Base-by-base conservation (phyloP, 2,113 vertebrate genomes). In the Chloropsis hardwickii region DNA sequence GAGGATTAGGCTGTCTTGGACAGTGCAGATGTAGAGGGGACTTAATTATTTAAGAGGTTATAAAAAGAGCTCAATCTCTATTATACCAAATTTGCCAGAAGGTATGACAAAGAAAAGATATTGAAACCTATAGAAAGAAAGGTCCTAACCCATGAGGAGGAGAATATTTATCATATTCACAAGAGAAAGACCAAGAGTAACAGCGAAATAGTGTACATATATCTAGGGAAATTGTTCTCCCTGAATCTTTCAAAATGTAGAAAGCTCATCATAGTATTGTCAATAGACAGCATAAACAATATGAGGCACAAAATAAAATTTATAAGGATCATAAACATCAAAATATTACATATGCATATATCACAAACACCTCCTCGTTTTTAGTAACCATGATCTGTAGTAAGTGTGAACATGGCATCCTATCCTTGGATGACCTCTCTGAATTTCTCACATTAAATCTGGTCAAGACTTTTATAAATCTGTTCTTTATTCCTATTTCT, bases 11-110 rank as follows among this genome's bases (percentile, higher is more conserved):
- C 82, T 95, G 95, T 76, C 72, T 91, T 88, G 40, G 91, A 81
- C 72, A 89, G 86, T 61, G 74, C 60, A 88, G 56, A 94, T 84
- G 37, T 90, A 90, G 62, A 66, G 37, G 51, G 81, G 54, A 83
- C n/a, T 96, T 92, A 86, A 95, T 97, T 97, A 97, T 96, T 96
- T 92, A 95, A 96, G 89, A 96, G 88, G 73, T 97, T 95, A 96
- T 94, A 91, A 90, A 95, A 96, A 90, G 86, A 94, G 92, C 90
- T 93, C 86, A 86, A 87, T 94, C 92, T 88, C 86, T 67, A 65
- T 95, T 91, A 88, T n/a, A 94, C 76, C 53, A 86, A 79, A 69
- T 97, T 81, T 93, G 92, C 58, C 87, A 78, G 80, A 62, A 81
- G 60, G 74, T 93, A 94, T 64, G 74, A 87, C 90, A 81, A 92